Evolutionary conservation across 2,113 vertebrate species (phyloP).

Genomic region (Atlantisia rogersi): DNA sequence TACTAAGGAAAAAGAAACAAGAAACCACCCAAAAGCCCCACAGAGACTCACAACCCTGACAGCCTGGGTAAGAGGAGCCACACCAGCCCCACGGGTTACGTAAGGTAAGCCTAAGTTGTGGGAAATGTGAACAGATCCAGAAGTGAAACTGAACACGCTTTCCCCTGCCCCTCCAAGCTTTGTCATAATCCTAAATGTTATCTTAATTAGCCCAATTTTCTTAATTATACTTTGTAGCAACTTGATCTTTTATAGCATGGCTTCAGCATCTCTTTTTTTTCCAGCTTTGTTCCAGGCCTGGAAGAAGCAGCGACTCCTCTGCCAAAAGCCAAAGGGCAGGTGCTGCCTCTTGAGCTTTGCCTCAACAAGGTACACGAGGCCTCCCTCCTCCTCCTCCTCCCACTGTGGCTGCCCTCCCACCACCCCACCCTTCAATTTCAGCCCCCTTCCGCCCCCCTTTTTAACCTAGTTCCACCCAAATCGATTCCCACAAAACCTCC

Average conservation of each 20-base stretch:
- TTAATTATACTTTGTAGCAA: slow-evolving; percentile 41
- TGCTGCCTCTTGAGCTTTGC: neutral
- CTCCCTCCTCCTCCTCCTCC: neutral
- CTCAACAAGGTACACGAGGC: too few relatives aligned
- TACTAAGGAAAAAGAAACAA: rapidly evolving
- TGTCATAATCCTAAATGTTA: slow-evolving; percentile 51
- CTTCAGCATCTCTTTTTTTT: neutral
- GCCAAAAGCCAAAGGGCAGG: neutral
- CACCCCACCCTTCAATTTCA: neutral
- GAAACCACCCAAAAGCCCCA: too few relatives aligned
- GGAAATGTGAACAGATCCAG: neutral
- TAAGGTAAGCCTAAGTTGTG: neutral
- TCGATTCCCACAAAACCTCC: neutral
- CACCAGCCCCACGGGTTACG: neutral
- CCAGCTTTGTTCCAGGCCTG: neutral
- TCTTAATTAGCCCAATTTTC: slow-evolving; percentile 51
- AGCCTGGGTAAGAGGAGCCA: neutral
- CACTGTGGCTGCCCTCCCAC: neutral
- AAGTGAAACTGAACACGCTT: neutral
- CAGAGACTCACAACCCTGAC: neutral
- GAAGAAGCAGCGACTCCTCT: rapidly evolving
- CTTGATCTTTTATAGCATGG: neutral
- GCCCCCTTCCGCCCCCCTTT: neutral
- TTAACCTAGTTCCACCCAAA: neutral
- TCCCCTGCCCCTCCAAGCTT: neutral